phyloP scores from a whole-genome alignment of 2,797 vertebrate species.

The Coreius guichenoti region DNA sequence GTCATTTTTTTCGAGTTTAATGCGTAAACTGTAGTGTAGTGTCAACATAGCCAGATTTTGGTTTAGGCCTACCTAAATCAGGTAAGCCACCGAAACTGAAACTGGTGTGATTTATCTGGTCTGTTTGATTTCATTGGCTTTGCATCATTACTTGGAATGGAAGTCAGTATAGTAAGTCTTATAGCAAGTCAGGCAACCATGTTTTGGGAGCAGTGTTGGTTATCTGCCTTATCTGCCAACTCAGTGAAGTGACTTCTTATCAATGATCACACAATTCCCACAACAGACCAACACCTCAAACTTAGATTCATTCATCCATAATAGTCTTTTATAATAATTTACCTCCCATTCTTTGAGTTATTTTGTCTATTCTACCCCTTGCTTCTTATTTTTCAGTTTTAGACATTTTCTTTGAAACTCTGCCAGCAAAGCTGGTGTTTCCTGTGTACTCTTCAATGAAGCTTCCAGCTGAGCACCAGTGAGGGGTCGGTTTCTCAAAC shows the following conservation, averaged over 20 bases:
- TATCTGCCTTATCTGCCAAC: background rate
- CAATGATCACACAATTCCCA: background rate
- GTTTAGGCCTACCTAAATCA: background rate
- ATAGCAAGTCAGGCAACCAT: background rate
- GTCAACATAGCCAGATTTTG: background rate
- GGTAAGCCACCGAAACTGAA: background rate
- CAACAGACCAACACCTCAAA: background rate
- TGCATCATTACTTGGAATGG: background rate
- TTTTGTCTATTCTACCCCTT: background rate
- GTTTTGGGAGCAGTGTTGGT: background rate
- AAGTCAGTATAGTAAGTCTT: no score
- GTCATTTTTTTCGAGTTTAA: background rate
- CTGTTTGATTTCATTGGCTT: background rate
- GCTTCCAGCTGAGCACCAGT: background rate
- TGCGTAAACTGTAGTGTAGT: background rate
- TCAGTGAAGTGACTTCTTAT: background rate
- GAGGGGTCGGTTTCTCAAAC: constrained; percentile 17
- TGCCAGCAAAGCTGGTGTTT: background rate
- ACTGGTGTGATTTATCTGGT: background rate
- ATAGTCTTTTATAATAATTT: background rate
- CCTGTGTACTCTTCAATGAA: background rate
- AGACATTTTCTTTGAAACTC: background rate
- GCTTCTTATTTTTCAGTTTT: background rate
- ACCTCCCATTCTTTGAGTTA: background rate
- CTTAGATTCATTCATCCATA: background rate